phyloP scores from a whole-genome alignment of 1,140 invertebrate genomes.

The Drosophila ohnishii region DNA sequence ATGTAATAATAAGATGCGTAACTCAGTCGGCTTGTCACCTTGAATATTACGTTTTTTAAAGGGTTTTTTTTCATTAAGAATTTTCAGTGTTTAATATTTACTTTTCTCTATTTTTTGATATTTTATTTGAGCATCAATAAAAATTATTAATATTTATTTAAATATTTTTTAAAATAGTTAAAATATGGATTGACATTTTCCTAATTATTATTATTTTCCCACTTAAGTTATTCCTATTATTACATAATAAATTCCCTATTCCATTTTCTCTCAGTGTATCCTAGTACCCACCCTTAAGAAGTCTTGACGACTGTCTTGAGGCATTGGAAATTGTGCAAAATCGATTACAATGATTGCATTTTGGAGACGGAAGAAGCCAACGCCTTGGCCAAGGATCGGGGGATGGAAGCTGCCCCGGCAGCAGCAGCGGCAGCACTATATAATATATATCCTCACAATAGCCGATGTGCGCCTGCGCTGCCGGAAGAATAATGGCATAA shows the following conservation, averaged over 20 bases:
- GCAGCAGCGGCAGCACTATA: conserved; percentile 22
- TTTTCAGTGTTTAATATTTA: not conserved
- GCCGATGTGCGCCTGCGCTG: conserved; percentile 41
- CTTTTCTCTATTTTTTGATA: not conserved
- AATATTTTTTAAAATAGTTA: not conserved
- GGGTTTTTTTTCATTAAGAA: not conserved
- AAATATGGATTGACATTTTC: too few relatives aligned
- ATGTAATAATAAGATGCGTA: not conserved
- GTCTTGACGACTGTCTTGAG: conserved; percentile 60
- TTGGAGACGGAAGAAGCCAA: conserved; percentile 75
- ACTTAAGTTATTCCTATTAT: too few relatives aligned
- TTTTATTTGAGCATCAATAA: not conserved
- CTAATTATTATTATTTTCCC: too few relatives aligned
- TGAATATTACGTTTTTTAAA: not conserved
- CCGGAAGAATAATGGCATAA: conserved; percentile 80
- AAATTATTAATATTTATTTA: not conserved
- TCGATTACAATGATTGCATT: conserved; percentile 81
- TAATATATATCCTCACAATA: conserved; percentile 55
- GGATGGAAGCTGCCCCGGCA: conserved; percentile 45
- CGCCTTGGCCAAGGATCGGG: conserved; percentile 21
- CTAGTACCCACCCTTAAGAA: conserved; percentile 60
- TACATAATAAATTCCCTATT: too few relatives aligned
- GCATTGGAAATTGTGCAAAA: conserved; percentile 81
- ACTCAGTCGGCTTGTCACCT: too few relatives aligned
- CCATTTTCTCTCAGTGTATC: conserved; percentile 6